Evolutionary conservation across 2,113 vertebrate genomes (phyloP).

Genomic region (Silurus asotus): DNA sequence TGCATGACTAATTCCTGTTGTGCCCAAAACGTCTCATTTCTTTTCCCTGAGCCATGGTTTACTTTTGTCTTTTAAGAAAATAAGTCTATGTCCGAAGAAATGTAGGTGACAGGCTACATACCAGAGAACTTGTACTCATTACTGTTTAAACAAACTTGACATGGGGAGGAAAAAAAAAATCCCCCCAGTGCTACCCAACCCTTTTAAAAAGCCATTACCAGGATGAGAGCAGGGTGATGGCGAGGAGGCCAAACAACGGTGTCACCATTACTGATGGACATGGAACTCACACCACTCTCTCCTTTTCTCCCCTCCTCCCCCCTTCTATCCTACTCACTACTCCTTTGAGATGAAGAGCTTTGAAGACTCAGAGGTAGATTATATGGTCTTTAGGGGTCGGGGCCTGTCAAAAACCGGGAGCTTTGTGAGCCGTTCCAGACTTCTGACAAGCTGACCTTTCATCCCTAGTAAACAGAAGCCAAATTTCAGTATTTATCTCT

Average conservation of each 20-base stretch:
- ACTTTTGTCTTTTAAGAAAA: constrained; percentile 42
- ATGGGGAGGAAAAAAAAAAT: constrained; percentile 61
- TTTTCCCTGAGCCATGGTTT: constrained; percentile 22
- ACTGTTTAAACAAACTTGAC: constrained; percentile 77
- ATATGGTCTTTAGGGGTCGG: constrained; percentile 55
- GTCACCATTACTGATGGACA: constrained; percentile 63
- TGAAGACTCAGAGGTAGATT: constrained; percentile 50
- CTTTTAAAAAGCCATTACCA: constrained; percentile 75
- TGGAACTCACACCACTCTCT: constrained; percentile 45
- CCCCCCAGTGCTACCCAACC: constrained; percentile 57
- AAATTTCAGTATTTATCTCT: constrained; percentile 61
- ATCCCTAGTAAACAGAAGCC: constrained; percentile 61
- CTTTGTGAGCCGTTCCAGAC: constrained; percentile 61
- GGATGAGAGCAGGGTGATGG: constrained; percentile 52
- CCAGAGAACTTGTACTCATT: constrained; percentile 68
- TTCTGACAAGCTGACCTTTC: constrained; percentile 68
- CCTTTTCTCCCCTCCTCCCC: constrained; percentile 2
- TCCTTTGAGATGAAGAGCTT: constrained; percentile 42
- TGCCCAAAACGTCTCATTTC: constrained; percentile 39
- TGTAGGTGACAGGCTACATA: constrained; percentile 61
- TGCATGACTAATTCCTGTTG: constrained; percentile 36
- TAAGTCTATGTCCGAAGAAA: constrained; percentile 55
- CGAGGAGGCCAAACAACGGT: constrained; percentile 53
- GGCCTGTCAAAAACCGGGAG: constrained; percentile 55
- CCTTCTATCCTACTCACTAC: not conserved